A percentile compares a stretch with the other conserved stretches of the same genome.
These are phyloP conservation scores for Picus viridis DNA, from an alignment of 2,797 vertebrate genomes.

Conservation along the genomic window DNA sequence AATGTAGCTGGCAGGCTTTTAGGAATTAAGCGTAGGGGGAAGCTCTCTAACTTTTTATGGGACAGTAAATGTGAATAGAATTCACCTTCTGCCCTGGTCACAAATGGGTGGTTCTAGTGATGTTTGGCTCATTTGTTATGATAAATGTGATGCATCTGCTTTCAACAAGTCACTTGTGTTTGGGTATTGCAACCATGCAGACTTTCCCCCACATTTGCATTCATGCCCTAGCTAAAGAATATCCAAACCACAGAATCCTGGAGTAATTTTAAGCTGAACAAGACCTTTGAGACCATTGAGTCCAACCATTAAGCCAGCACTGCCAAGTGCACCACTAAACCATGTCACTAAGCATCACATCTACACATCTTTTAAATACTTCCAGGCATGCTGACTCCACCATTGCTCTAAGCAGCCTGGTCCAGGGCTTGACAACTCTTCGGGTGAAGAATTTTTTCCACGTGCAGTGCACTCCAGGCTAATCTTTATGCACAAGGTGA, in stretches of 20 bases:
- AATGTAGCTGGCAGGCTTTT: background rate
- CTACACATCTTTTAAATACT: no score
- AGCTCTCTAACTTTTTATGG: background rate
- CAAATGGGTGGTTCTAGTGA: background rate
- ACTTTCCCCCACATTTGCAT: background rate
- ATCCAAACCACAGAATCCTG: background rate
- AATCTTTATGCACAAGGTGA: background rate
- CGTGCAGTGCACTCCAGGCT: background rate
- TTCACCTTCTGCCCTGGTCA: background rate
- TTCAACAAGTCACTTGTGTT: background rate
- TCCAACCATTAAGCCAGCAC: no score
- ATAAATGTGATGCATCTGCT: background rate
- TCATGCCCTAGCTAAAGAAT: background rate
- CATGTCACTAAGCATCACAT: no score
- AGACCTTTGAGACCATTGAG: no score
- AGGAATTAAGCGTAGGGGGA: background rate
- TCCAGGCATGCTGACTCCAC: no score
- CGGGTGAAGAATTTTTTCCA: no score
- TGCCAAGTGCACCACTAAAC: no score
- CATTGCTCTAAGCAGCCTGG: no score
- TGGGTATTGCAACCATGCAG: background rate
- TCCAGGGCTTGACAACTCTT: no score
- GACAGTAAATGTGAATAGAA: background rate
- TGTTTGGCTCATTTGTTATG: background rate
- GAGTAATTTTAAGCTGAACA: no score